Conservation (phyloP, 2,888 invertebrate species). For the Embidobia sp. region DNA sequence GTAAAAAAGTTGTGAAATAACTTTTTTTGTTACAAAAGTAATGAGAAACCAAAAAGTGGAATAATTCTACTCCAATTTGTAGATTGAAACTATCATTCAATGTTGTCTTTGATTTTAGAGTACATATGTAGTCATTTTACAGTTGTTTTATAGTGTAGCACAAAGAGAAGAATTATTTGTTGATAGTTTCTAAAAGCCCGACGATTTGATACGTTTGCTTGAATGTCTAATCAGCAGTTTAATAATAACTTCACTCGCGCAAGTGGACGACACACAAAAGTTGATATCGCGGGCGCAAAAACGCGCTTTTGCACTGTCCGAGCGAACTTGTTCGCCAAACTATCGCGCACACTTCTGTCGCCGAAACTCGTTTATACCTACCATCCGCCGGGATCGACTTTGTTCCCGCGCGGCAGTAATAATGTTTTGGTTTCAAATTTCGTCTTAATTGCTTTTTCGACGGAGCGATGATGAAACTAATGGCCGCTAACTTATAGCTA, state of each 20-base stretch:
- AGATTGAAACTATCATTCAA: too few species aligned
- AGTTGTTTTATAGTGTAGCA: too few species aligned
- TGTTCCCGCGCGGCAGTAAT: conserved; percentile 6
- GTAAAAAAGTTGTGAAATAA: too few species aligned
- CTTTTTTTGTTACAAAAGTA: conserved; percentile 8
- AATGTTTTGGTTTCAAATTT: conserved; percentile 24
- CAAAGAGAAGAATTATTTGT: conserved; percentile 48
- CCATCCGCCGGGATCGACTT: conserved; percentile 7
- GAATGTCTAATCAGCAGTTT: conserved; percentile 51
- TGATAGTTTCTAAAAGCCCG: conserved; percentile 35
- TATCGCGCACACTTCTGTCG: conserved; percentile 26
- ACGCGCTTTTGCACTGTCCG: conserved; percentile 15
- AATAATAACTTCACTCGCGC: conserved; percentile 54
- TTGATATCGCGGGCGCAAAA: conserved; percentile 29
- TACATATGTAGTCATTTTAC: too few species aligned
- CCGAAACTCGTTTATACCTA: conserved; percentile 45
- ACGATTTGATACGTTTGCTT: conserved; percentile 58
- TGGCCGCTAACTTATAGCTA: neutral
- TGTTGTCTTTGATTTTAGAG: too few species aligned
- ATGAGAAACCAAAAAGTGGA: too few species aligned
- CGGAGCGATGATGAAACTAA: neutral
- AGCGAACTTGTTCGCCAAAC: conserved; percentile 20
- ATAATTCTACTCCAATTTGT: too few species aligned
- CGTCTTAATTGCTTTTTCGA: conserved; percentile 38
- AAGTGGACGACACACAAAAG: conserved; percentile 41